A percentile compares a stretch with the other conserved stretches of the same genome.
Evolutionary conservation across 1,140 invertebrate genomes (phyloP).

Genomic region (Helicorthomorpha holstii): DNA sequence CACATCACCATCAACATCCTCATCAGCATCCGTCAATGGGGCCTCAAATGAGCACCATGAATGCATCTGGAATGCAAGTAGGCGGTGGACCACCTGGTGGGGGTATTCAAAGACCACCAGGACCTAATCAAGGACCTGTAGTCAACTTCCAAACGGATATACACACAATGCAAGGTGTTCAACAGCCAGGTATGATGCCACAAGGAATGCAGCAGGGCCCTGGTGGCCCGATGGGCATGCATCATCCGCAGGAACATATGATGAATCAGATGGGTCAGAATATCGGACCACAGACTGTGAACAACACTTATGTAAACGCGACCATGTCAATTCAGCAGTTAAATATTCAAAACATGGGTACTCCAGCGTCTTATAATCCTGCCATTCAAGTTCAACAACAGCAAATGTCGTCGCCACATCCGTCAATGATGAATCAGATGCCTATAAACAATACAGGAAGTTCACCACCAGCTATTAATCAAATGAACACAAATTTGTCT

Average conservation of each 20-base stretch:
- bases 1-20: conserved; percentile 20
- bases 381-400: conserved; percentile 9
- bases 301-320: conserved; percentile 34
- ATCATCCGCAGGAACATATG: conserved; percentile 10
- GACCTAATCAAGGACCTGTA: conserved; percentile 25
- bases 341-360: conserved; percentile 31
- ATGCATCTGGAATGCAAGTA: conserved; percentile 30
- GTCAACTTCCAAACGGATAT: conserved; percentile 25
- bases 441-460: conserved; percentile 12
- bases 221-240: conserved; percentile 15
- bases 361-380: conserved; percentile 14
- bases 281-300: conserved; percentile 28
- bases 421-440: conserved; percentile 6
- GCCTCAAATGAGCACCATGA: conserved; percentile 22
- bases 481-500: conserved; percentile 13
- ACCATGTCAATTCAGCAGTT: conserved; percentile 35
- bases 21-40: conserved; percentile 12
- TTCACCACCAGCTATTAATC: conserved; percentile 14
- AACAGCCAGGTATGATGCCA: conserved; percentile 12
- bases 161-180: conserved; percentile 19
- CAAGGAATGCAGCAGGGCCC: conserved; percentile 21
- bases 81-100: conserved; percentile 31
- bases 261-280: conserved; percentile 18
- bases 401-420: conserved; percentile 10
- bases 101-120: conserved; percentile 26